Evolutionary conservation across 2,113 vertebrate genomes (phyloP), one percentile per base, ranked within the genome.

Genomic region (Neolamprologus fasciatus): DNA sequence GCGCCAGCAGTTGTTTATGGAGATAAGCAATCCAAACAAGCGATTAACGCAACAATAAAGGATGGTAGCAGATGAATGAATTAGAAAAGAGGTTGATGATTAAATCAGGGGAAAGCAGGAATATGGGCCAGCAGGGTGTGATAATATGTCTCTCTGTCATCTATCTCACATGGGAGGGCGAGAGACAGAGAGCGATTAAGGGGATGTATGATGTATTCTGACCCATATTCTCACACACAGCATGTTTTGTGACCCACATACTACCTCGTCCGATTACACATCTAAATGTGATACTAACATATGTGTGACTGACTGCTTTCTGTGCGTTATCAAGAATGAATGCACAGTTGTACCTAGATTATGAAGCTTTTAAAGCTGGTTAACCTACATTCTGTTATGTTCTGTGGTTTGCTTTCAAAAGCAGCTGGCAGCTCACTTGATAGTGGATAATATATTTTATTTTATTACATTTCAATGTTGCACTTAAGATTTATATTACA

Each of bases 111-210:
- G 53, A 86, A 84, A 8, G 82, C 47, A 71, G 81, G 83, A 92
- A 95, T 95, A 88, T 93, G 92, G 95, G 94, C 89, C 94, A 95
- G 89, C 91, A 87, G 92, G 90, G 85, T 89, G 93, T 88, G 88
- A 92, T 94, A 86, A 93, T 94, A 85, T 87, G 87, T 94, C 89
- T 94, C 89, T 81, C 87, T 93, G 89, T 88, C 93, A 85, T 86
- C 80, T 28, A 82, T 92, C 84, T 89, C 93, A 93, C 89, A 89
- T 85, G 93, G 88, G 92, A 93, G 87, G 8, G 81, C 84, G 57
- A 26, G 79, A 37, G 61, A 78, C 23, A 58, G 86, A 80, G 81
- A 82, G 81, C 87, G 87, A 93, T 93, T 92, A 91, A 82, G 88
- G 61, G 83, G 83, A 47, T 87, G 83, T 93, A 83, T 93, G 89